phyloP scores from a whole-genome alignment of 2,888 invertebrate species.

The Brachyptera putata region DNA sequence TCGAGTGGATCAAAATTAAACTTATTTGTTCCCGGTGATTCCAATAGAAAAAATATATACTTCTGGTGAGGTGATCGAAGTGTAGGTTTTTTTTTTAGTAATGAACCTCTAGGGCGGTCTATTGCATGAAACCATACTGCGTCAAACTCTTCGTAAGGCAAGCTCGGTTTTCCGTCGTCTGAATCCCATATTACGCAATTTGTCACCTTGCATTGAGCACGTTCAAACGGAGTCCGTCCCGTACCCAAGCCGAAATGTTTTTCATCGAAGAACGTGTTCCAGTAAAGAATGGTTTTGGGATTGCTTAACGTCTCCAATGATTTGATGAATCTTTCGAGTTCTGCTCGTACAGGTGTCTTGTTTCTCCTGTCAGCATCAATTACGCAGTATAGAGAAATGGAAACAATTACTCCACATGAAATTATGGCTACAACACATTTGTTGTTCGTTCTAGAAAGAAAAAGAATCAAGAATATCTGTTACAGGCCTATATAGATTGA shows the following conservation, averaged over 20 bases:
- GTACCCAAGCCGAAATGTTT: background rate
- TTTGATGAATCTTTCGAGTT: no score
- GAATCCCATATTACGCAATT: background rate
- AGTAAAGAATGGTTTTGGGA: background rate
- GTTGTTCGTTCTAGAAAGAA: no score
- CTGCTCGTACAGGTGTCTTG: no score
- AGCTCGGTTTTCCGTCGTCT: background rate
- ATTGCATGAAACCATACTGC: background rate
- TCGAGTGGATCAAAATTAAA: background rate
- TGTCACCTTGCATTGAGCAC: background rate
- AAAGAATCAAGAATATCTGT: no score
- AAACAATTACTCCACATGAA: no score
- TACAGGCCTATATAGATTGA: no score
- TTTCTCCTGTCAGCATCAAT: no score
- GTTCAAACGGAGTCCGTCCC: background rate
- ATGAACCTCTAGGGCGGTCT: background rate
- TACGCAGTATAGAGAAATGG: no score
- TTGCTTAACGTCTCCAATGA: no score
- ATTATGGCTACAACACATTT: no score
- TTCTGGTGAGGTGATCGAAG: background rate
- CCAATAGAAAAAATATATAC: background rate
- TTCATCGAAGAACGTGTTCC: slow-evolving; percentile 1
- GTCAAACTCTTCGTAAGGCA: background rate
- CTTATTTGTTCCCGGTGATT: background rate
- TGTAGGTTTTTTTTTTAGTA: background rate